Percentiles rank a stretch among this genome's conserved stretches.
Conservation (phyloP, 2,113 vertebrate genomes). For the Lophochroa leadbeateri region DNA sequence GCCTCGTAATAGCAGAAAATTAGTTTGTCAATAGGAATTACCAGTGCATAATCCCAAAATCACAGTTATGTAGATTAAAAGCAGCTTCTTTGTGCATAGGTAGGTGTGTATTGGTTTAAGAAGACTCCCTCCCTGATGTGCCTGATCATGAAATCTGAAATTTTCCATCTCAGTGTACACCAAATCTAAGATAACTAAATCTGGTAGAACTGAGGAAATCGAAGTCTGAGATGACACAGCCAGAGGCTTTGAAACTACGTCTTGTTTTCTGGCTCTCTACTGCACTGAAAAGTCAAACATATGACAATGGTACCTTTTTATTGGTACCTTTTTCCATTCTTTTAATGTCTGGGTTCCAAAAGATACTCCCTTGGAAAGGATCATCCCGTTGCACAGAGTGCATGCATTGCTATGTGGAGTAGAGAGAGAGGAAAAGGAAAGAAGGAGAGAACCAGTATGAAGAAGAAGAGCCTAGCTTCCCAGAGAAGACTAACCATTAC, state of each 20-base stretch:
- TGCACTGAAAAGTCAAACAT: neutral
- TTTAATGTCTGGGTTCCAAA: neutral
- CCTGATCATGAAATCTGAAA: neutral
- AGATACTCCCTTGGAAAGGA: neutral
- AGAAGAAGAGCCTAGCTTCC: neutral
- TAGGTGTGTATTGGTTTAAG: neutral
- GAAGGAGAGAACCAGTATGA: neutral
- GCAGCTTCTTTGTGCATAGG: neutral
- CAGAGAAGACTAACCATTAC: neutral
- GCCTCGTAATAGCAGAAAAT: conserved; percentile 65
- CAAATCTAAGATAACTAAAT: neutral
- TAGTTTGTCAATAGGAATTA: conserved; percentile 62
- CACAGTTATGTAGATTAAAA: neutral
- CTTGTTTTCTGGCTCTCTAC: neutral
- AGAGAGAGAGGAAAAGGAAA: neutral
- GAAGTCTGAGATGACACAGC: neutral
- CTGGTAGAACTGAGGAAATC: neutral
- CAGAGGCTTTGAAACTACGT: neutral
- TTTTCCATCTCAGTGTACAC: neutral
- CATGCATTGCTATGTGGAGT: neutral
- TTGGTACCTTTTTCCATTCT: neutral
- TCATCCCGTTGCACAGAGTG: neutral
- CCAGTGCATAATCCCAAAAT: conserved; percentile 7
- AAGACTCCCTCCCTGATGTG: neutral
- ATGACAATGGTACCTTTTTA: neutral